Evolutionary conservation across 2,888 invertebrate genomes (phyloP).

Genomic region (Hipparchia semele): DNA sequence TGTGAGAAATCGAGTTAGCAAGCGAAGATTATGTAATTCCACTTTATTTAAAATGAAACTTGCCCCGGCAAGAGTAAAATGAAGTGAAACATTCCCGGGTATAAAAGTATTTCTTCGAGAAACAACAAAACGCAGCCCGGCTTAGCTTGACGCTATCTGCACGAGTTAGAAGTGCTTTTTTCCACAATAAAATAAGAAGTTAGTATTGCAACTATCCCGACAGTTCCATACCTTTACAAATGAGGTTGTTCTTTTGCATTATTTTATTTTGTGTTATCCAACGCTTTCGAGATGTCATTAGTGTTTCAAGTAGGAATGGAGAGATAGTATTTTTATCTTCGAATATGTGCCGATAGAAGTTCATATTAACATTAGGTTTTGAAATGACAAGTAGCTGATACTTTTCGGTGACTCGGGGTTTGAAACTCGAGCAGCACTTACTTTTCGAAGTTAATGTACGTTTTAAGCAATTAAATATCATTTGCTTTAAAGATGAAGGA

Average conservation of each 20-base stretch:
- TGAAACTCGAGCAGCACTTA: too few relatives aligned
- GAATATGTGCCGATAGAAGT: too few relatives aligned
- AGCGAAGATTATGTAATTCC: slow-evolving; percentile 23
- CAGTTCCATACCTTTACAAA: slow-evolving; percentile 32
- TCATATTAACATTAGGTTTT: too few relatives aligned
- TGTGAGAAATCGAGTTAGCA: slow-evolving; percentile 12
- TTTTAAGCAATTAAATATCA: too few relatives aligned
- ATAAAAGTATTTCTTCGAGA: slow-evolving; percentile 27
- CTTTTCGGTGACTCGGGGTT: too few relatives aligned
- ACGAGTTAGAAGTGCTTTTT: slow-evolving; percentile 23
- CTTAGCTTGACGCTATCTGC: slow-evolving; percentile 22
- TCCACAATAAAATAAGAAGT: slow-evolving; percentile 22
- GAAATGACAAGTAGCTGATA: too few relatives aligned
- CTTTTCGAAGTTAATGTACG: too few relatives aligned
- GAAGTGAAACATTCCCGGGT: slow-evolving; percentile 21
- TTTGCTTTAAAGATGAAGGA: too few relatives aligned
- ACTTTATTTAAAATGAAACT: slow-evolving; percentile 21
- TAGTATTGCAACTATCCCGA: slow-evolving; percentile 21
- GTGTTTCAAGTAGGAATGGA: slow-evolving; percentile 42
- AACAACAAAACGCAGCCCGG: slow-evolving; percentile 27
- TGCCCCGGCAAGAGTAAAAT: slow-evolving; percentile 23
- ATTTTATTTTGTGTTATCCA: neutral
- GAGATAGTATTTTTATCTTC: too few relatives aligned
- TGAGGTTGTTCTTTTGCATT: slow-evolving; percentile 29
- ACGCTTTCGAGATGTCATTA: slow-evolving; percentile 52